Evolutionary conservation across 2,888 invertebrate species (phyloP).

Genomic region (Phrixothrix hirtus): DNA sequence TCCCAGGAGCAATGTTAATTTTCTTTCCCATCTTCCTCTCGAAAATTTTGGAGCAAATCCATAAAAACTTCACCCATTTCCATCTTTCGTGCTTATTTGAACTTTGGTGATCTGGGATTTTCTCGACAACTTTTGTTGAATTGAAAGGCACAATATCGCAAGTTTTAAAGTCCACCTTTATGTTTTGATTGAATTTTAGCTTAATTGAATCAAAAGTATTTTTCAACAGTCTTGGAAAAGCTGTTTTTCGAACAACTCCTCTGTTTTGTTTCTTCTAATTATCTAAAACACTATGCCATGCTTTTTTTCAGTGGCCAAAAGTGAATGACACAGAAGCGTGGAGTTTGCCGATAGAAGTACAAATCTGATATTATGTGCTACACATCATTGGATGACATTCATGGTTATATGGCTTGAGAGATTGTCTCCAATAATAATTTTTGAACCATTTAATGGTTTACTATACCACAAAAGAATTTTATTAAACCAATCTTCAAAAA

Average conservation of each 20-base stretch:
- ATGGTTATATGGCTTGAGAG: background rate
- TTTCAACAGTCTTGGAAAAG: background rate
- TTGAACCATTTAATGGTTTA: no score
- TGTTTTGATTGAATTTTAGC: background rate
- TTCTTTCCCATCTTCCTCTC: no score
- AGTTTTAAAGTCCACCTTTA: background rate
- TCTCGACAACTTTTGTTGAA: background rate
- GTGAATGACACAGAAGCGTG: background rate
- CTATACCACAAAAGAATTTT: no score
- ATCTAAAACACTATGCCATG: background rate
- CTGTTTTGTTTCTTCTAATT: background rate
- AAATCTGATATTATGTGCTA: no score
- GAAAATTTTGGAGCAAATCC: no score
- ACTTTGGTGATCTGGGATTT: no score
- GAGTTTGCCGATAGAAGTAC: background rate
- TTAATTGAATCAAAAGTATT: background rate
- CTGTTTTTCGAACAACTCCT: background rate
- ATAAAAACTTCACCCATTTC: no score
- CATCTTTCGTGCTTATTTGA: no score
- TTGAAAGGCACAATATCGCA: background rate
- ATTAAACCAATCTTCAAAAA: no score
- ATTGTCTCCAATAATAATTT: background rate
- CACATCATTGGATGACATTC: background rate
- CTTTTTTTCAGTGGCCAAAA: background rate
- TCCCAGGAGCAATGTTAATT: no score